Conservation (phyloP, 2,888 invertebrate genomes). For the Aplocera efformata region DNA sequence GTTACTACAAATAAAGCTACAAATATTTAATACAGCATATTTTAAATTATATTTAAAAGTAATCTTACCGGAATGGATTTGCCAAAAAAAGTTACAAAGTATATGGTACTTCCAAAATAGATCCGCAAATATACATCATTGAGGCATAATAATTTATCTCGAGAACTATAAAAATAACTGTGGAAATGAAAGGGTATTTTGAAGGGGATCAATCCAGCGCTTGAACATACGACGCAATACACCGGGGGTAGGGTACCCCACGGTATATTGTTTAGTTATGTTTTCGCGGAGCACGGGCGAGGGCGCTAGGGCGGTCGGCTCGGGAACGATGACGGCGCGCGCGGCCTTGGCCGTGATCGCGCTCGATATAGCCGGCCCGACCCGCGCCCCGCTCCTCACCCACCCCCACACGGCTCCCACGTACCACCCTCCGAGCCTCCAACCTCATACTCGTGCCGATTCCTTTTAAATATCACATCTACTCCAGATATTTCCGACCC, state of each 20-base stretch:
- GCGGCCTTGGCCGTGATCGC: slow-evolving; percentile 79
- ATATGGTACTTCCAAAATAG: no score
- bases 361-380: slow-evolving; percentile 73
- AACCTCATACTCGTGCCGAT: slow-evolving; percentile 41
- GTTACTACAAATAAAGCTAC: no score
- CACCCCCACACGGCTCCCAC: slow-evolving; percentile 34
- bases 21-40: no score
- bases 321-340: slow-evolving; percentile 54
- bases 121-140: no score
- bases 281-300: slow-evolving; percentile 28
- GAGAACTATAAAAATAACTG: no score
- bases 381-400: slow-evolving; percentile 23
- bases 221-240: slow-evolving; percentile 32
- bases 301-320: slow-evolving; percentile 41
- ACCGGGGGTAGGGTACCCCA: slow-evolving; percentile 13
- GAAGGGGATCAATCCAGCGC: slow-evolving; percentile 3
- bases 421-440: slow-evolving; percentile 32
- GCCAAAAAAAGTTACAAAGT: no score
- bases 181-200: slow-evolving; percentile 1
- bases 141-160: no score
- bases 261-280: slow-evolving; percentile 25
- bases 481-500: slow-evolving; percentile 45
- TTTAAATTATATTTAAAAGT: no score
- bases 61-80: no score
- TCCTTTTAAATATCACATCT: slow-evolving; percentile 45